Base-by-base conservation (phyloP, 2,888 invertebrate species). In the Torymus texanus region DNA sequence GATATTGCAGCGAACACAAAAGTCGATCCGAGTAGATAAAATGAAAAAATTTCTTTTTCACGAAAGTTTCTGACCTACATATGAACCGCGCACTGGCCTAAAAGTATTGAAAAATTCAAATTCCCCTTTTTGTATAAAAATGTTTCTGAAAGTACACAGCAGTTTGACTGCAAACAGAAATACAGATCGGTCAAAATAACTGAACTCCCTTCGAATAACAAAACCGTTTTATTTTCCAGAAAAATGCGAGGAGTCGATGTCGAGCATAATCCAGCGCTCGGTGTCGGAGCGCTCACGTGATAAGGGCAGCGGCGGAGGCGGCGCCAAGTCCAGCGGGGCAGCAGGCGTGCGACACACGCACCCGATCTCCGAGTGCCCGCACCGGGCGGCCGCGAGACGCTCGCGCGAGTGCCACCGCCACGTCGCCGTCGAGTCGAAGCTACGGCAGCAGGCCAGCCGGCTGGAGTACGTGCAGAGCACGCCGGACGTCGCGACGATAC, bases 401-500 rank as follows among this genome's bases (percentile, higher is more conserved):
- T 91, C 53, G 86, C 82, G 86, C 16, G 87, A 86, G 80, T 87
- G 87, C 71, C 80, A 73, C 21, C 81, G 78, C 12, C 87, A 87
- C 82, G 79, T 87, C 13, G 50, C 65, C 63, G 18, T 72, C 5
- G 89, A 88, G 65, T 88, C 89, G 50, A 88, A 87, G 80, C 84
- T 90, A 13, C 85, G 88, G 10, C 87, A 88, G 16, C 90, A 90
- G 67, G 88, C 80, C 13, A 87, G 88, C 2, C 86, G 88, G 2
- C 81, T 90, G 66, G 91, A 92, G 81, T 92, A 93, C 86, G 93
- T 92, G 83, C 93, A 93, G 83, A 93, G 93, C 84, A 93, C 93
- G 3, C 93, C 93, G 13, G 92, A 93, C 86, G 93, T 93, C 61
- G 92, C 92, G n/a, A 90, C 91, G 73, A 88, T 91, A 84, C 88